phyloP scores from a whole-genome alignment of 2,797 vertebrate genomes.

The Rhinatrema bivittatum region DNA sequence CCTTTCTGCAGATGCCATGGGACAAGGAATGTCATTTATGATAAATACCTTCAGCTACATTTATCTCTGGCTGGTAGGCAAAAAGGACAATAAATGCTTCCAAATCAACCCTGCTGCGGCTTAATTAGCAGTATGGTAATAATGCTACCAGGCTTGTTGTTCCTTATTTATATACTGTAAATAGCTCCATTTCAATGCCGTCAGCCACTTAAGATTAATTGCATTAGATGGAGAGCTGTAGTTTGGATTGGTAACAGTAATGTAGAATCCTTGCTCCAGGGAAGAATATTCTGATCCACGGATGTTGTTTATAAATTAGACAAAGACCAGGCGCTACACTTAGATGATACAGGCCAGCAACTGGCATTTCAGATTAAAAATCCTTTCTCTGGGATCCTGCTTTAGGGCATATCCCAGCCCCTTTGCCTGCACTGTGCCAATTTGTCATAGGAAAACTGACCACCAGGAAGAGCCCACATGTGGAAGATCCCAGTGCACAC shows the following conservation, averaged over 20 bases:
- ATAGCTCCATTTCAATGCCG: conserved; percentile 42
- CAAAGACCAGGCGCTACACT: conserved; percentile 29
- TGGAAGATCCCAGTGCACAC: conserved; percentile 47
- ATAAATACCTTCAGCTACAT: no score
- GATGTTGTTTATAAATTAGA: conserved; percentile 36
- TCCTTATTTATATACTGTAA: conserved; percentile 50
- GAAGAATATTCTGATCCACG: conserved; percentile 26
- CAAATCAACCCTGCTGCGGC: conserved; percentile 32
- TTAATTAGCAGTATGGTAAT: conserved; percentile 45
- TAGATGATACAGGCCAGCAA: conserved; percentile 35
- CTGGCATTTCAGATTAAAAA: conserved; percentile 44
- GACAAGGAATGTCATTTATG: no score
- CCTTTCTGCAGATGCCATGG: no score
- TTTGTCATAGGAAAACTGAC: conserved; percentile 49
- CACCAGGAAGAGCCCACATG: no score
- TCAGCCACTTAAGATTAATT: conserved; percentile 42
- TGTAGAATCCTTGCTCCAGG: conserved; percentile 23
- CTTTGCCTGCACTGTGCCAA: conserved; percentile 49
- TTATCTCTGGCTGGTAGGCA: no score
- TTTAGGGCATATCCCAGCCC: conserved; percentile 43
- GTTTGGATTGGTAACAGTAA: conserved; percentile 20
- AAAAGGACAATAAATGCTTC: no score
- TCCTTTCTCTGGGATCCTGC: conserved; percentile 34
- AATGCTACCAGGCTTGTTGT: conserved; percentile 37
- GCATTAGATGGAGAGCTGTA: conserved; percentile 23